phyloP scores from a whole-genome alignment of 2,113 vertebrate genomes.

The Cyanoliseus patagonus region DNA sequence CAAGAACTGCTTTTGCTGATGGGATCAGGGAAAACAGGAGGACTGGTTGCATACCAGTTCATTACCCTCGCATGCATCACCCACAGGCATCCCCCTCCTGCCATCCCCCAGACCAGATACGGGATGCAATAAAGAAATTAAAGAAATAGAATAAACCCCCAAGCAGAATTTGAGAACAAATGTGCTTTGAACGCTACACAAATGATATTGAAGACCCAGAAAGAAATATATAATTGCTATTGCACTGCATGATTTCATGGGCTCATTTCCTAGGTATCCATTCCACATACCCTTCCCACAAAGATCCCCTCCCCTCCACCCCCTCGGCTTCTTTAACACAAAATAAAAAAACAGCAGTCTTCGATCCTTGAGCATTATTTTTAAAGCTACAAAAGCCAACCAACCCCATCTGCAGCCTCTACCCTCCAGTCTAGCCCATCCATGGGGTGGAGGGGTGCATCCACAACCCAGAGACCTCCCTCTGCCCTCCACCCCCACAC shows the following conservation, averaged over 20 bases:
- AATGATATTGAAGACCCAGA: conserved; percentile 64
- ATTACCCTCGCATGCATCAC: background rate
- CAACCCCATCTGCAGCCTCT: background rate
- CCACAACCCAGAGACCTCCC: background rate
- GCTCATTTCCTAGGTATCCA: background rate
- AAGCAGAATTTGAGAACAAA: background rate
- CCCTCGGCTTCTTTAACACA: background rate
- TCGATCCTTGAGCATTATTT: background rate
- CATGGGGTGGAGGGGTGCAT: background rate
- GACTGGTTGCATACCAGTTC: background rate
- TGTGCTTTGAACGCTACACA: background rate
- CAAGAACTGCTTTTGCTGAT: background rate
- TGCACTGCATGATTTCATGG: background rate
- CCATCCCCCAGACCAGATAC: background rate
- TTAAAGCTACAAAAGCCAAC: background rate
- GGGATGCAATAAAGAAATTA: rapidly evolving
- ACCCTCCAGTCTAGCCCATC: background rate
- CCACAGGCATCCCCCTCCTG: background rate
- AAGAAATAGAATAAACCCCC: background rate
- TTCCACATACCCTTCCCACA: conserved; percentile 18
- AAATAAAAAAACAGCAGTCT: background rate
- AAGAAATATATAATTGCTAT: conserved; percentile 23
- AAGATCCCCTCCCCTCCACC: background rate
- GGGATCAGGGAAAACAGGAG: background rate
- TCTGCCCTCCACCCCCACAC: background rate